Percentiles rank a stretch among this genome's conserved stretches.
Conservation (phyloP, 1,140 invertebrate genomes). For the Microvelia longipes region DNA sequence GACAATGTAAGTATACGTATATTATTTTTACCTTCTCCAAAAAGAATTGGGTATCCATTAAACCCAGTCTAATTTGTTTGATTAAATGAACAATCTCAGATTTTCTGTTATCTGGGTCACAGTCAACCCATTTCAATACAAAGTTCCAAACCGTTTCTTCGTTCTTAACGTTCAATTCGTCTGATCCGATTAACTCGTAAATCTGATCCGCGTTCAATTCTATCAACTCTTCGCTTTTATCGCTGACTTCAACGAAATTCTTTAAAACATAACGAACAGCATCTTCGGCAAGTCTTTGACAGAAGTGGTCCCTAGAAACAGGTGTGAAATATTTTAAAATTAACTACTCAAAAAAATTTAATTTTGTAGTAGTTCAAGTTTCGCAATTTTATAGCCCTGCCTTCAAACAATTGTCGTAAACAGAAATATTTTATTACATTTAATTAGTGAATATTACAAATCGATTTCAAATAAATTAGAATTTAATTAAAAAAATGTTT, state of each 20-base stretch:
- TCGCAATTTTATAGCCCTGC: no score
- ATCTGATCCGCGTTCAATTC: conserved; percentile 50
- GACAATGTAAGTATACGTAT: no score
- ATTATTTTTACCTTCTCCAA: conserved; percentile 43
- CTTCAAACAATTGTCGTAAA: no score
- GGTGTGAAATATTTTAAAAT: neutral
- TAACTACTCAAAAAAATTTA: neutral
- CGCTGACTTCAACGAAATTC: conserved; percentile 46
- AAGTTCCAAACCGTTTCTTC: conserved; percentile 51
- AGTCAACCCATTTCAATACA: conserved; percentile 44
- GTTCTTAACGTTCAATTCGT: conserved; percentile 43
- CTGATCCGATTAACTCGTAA: conserved; percentile 50
- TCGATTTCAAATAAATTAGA: no score
- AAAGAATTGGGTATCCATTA: conserved; percentile 68
- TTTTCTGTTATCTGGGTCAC: conserved; percentile 44
- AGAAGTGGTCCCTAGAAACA: conserved; percentile 44
- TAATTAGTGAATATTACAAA: no score
- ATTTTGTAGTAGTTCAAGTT: neutral
- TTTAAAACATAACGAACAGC: conserved; percentile 53
- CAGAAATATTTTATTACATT: no score
- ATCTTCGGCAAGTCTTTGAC: conserved; percentile 47
- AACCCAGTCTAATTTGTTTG: conserved; percentile 61
- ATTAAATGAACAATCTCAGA: conserved; percentile 54
- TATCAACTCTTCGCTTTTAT: conserved; percentile 54
- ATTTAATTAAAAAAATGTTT: no score